These are phyloP conservation scores for Polyommatus icarus DNA, from an alignment of 2,888 invertebrate species.

Conservation along the genomic window DNA sequence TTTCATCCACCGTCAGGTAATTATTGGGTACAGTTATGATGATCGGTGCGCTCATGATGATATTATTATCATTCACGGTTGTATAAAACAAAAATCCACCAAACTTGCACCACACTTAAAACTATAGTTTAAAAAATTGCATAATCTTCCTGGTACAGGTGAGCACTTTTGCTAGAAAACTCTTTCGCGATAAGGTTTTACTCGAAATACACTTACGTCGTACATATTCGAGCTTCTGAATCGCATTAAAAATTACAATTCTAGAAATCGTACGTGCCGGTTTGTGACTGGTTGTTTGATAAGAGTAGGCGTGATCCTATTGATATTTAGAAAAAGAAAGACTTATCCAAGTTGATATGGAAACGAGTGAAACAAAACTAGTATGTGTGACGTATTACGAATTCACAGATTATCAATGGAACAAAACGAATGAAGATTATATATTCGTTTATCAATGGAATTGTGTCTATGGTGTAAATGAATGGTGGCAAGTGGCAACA, in stretches of 20 bases:
- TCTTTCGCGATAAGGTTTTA: constrained; percentile 57
- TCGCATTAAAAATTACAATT: constrained; percentile 55
- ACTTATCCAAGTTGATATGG: constrained; percentile 34
- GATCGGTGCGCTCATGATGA: constrained; percentile 73
- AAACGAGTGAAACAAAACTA: constrained; percentile 14
- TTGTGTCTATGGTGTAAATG: background rate
- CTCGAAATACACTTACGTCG: constrained; percentile 60
- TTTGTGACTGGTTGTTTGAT: constrained; percentile 56
- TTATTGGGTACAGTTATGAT: constrained; percentile 76
- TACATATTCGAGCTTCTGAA: constrained; percentile 64
- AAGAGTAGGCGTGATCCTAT: constrained; percentile 49
- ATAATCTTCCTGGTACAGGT: constrained; percentile 47
- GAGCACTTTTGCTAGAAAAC: constrained; percentile 53
- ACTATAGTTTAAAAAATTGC: constrained; percentile 51
- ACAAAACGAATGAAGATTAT: background rate
- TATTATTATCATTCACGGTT: constrained; percentile 34
- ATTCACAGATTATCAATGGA: background rate
- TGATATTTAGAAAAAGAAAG: constrained; percentile 46
- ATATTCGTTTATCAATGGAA: background rate
- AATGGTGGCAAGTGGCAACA: background rate
- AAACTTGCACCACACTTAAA: constrained; percentile 40
- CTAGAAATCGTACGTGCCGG: constrained; percentile 66
- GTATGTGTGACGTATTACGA: background rate
- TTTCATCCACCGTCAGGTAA: constrained; percentile 66
- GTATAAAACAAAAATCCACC: constrained; percentile 45